Base-by-base conservation (phyloP, 2,888 invertebrate genomes). In the Leucozona laternaria region DNA sequence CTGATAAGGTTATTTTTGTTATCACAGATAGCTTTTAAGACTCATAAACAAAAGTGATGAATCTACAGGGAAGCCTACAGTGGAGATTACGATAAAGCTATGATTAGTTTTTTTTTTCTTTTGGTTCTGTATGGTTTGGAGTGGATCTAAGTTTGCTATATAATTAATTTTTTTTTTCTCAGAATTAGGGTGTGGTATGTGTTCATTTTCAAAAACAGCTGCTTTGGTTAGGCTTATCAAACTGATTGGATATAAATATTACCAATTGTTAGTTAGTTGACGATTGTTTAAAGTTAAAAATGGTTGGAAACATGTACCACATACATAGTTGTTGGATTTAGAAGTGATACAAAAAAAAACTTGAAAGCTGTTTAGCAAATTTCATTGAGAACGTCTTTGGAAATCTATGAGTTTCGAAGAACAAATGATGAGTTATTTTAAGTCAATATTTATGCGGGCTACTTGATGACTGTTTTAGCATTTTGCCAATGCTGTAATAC, bases 61-160 rank as follows among this genome's bases (percentile, higher is more conserved):
- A 79, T 79, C 72, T 83, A 70, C n/a, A 68, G 68, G 55, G 45
- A 68, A 73, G 78, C 79, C 70, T 64, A 31, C 45, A 37, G 8
- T 50, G 75, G 43, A 71, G 70, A 85, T 80, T 73, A 68, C 60
- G 82, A 86, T 82, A 82, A 86, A 86, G 86, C 86, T 86, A 79
- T 75, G 86, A 79, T 82, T 86, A 75, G 70, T 53, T 78, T 55
- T 58, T 22, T 79, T 45, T 45, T 58, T 17, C 43, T 57, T 72
- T 17, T 17, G 25, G 17, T 64, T 34, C 15, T 11, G 17, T 78
- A 10, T 17, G 34, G 10, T 57, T 72, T 53, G 37, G 15, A 13
- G 37, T 15, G 43, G 8, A 70, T 55, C 25, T 62, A 55, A 60
- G 48, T 58, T n/a, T 72, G n/a, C 31, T 34, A 13, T 60, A 17